Base-by-base conservation (phyloP, 1,140 invertebrate genomes). In the Bombus huntii region DNA sequence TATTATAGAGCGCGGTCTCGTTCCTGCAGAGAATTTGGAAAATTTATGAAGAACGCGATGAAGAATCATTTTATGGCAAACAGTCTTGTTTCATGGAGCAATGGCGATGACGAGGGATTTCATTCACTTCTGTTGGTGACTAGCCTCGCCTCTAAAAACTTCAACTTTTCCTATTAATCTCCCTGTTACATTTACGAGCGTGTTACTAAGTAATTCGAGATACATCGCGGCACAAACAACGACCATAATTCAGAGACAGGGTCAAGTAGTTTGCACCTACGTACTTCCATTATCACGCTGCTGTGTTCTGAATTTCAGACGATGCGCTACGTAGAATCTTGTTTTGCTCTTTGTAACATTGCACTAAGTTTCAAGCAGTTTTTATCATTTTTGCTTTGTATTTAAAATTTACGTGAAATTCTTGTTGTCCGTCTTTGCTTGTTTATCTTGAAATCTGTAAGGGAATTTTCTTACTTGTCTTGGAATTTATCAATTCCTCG, bases 171-270 rank as follows among this genome's bases (percentile, higher is more conserved):
- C 12, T n/a, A 77, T 77, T 62, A 77, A 77, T 76, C 74, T 76
- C 5, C 2, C 74, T 12, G 47, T 34, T 39, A 59, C 74, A 13
- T 76, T 76, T 76, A 76, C 72, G 72, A 74, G 44, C 47, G 15
- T 18, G 44, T 74, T 74, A 74, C 44, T 53, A 59, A 76, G 74
- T 59, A 76, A 76, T 76, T 59, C 53, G 74, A 37, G 53, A 76
- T 37, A 47, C 25, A 74, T 39, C 39, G 34, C 31, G 13, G 10
- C 57, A 13, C 34, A 34, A 76, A 15, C 34, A 39, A 59, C 47
- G 34, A 37, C 1, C 39, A 42, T 77, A 57, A 57, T 57, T 77
- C 53, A 62, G 8, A 57, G 37, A 76, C 75, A 15, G 37, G 57
- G 37, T 77, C 57, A 39, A 77, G 42, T 62, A 77, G 57, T 77